Evolutionary conservation across 2,797 vertebrate species (phyloP).

Genomic region (Distichodus sexfasciatus): DNA sequence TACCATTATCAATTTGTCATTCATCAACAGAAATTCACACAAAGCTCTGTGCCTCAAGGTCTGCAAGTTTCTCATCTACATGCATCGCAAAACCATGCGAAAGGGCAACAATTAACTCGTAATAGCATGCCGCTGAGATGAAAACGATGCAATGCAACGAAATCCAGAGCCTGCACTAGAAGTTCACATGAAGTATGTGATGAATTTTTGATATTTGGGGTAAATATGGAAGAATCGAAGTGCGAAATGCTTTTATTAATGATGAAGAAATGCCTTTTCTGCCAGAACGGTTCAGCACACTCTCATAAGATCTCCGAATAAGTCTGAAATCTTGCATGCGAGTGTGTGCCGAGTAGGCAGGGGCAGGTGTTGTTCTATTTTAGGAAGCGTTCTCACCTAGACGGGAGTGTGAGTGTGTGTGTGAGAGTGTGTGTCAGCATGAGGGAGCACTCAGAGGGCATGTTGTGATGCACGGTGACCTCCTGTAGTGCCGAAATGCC

Average conservation of each 20-base stretch:
- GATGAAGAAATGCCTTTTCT: neutral
- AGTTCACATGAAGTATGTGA: neutral
- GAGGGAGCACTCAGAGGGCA: too few species aligned
- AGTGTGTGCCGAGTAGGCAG: slow-evolving; percentile 12
- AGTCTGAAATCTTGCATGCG: neutral
- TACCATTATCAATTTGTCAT: too few species aligned
- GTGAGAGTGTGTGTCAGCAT: neutral
- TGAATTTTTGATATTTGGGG: neutral
- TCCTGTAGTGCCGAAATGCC: too few species aligned
- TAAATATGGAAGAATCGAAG: neutral
- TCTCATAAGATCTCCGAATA: too few species aligned
- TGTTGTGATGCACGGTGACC: too few species aligned
- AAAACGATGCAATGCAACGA: neutral
- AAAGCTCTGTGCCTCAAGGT: too few species aligned
- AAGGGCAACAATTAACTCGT: too few species aligned
- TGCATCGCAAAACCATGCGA: too few species aligned
- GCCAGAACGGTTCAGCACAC: too few species aligned
- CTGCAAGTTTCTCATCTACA: too few species aligned
- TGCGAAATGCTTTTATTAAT: neutral
- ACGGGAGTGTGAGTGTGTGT: neutral
- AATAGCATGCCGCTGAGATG: neutral
- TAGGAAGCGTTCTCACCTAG: slow-evolving; percentile 24
- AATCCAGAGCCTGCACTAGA: neutral
- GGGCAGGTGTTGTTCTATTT: slow-evolving; percentile 26
- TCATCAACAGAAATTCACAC: too few species aligned